Conservation (phyloP, 2,113 vertebrate genomes). For the Blennius ocellaris region DNA sequence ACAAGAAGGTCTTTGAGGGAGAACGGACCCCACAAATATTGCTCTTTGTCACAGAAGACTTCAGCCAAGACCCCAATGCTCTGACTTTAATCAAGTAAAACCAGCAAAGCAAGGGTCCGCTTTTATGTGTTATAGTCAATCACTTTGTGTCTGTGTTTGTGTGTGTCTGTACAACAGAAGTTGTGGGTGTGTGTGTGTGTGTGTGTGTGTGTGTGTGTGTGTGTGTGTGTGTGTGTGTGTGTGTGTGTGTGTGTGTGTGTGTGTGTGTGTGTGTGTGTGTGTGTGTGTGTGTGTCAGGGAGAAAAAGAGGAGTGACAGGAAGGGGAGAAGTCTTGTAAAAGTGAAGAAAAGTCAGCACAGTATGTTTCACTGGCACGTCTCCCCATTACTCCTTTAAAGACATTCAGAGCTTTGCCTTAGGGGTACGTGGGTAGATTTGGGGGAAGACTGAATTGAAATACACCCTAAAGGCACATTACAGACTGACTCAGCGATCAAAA, state of each 20-base stretch:
- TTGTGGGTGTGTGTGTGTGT: conserved; percentile 37
- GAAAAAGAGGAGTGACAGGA: conserved; percentile 42
- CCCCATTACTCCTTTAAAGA: conserved; percentile 74
- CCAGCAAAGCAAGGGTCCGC: conserved; percentile 72
- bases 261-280: conserved; percentile 36
- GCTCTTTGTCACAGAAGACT: conserved; percentile 80
- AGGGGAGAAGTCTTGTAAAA: conserved; percentile 59
- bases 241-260: conserved; percentile 37
- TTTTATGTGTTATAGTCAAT: conserved; percentile 73
- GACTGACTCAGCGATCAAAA: conserved; percentile 81
- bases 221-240: conserved; percentile 49
- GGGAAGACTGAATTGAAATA: conserved; percentile 74
- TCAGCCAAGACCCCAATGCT: conserved; percentile 76
- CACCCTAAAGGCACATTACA: conserved; percentile 76
- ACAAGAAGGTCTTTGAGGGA: conserved; percentile 84
- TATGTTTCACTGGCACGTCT: conserved; percentile 76
- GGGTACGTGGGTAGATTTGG: conserved; percentile 80
- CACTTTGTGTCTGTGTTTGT: conserved; percentile 52
- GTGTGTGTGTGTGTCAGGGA: conserved; percentile 34
- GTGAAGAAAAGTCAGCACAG: conserved; percentile 72
- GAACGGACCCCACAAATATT: conserved; percentile 84
- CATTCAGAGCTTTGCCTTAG: conserved; percentile 78
- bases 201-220: conserved; percentile 48
- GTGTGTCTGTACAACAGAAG: conserved; percentile 28
- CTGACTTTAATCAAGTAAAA: conserved; percentile 82